Base-by-base conservation (phyloP, 1,140 invertebrate species). In the Lepidotrigona ventralis region DNA sequence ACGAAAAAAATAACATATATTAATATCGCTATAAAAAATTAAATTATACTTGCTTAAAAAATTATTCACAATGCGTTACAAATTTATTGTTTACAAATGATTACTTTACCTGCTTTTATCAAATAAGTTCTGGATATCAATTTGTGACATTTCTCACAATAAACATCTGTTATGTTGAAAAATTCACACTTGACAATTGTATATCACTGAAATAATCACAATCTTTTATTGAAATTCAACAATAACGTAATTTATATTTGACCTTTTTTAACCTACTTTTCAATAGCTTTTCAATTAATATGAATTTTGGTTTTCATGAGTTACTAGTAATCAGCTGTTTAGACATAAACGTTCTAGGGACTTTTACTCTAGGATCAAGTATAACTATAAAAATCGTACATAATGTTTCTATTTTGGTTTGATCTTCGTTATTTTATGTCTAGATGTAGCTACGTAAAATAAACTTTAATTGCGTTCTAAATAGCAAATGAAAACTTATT, bases 71-170 rank as follows among this genome's bases (percentile, higher is more conserved):
- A 33, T 46, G 64, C 23, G 26, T 56, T 66, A 71, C 5, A 79
- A 46, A 83, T 58, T n/a, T 58, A 29, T 64, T 78, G 60, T 71
- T 85, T 71, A 73, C 39, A 81, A 23, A 51, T 87, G 11, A 17
- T 72, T 64, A 51, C 71, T 88, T 91, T 72, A 94, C 93, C 93
- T 94, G 92, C 91, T 93, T 89, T 92, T 92, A 85, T 94, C 90
- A 89, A 94, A 94, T 79, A 94, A 88, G 86, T 91, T 88, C 88
- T 93, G 93, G 26, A 93, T 91, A 88, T 94, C 92, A 92, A 93
- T 93, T 92, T 93, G 92, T 93, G 93, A 92, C 93, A 93, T 94
- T 91, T 94, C 92, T 93, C 87, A 92, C 90, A 91, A 90, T 83
- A 92, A 91, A 91, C 92, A 93, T 93, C 92, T 93, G 92, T 92